phyloP scores from a whole-genome alignment of 1,140 invertebrate species.

The Eumeta japonica region DNA sequence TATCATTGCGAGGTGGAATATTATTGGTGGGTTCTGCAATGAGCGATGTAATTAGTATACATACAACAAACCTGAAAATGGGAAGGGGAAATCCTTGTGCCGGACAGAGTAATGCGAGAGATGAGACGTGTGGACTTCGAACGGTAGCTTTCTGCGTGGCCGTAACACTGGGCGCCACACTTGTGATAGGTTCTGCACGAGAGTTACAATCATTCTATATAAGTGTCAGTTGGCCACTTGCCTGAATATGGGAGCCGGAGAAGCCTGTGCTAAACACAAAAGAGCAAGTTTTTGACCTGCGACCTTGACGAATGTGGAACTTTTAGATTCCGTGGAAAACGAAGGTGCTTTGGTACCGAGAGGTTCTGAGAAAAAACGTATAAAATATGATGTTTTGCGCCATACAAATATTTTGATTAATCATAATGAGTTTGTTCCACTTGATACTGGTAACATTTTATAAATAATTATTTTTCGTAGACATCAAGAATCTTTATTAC shows the following conservation, averaged over 20 bases:
- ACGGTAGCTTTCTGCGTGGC: conserved; percentile 48
- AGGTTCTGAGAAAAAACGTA: conserved; percentile 59
- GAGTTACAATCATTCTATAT: no score
- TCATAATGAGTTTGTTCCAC: no score
- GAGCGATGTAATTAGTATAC: conserved; percentile 47
- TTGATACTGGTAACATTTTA: no score
- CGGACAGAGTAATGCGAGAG: conserved; percentile 63
- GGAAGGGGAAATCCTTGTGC: conserved; percentile 71
- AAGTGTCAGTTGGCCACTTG: conserved; percentile 44
- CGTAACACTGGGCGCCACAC: conserved; percentile 59
- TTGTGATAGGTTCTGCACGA: conserved; percentile 60
- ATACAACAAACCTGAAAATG: conserved; percentile 63
- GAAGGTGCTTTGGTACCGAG: conserved; percentile 67
- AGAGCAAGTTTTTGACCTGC: conserved; percentile 44
- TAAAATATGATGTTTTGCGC: no score
- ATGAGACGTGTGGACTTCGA: conserved; percentile 34
- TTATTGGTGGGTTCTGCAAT: conserved; percentile 60
- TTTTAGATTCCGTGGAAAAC: conserved; percentile 67
- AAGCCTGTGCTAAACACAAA: conserved; percentile 78
- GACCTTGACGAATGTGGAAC: conserved; percentile 61
- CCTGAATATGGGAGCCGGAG: conserved; percentile 72
- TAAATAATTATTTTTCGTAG: no score
- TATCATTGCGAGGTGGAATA: conserved; percentile 60
- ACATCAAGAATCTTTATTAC: no score
- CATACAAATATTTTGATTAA: no score